phyloP scores from a whole-genome alignment of 2,113 vertebrate species.

The Oryzias curvinotus region DNA sequence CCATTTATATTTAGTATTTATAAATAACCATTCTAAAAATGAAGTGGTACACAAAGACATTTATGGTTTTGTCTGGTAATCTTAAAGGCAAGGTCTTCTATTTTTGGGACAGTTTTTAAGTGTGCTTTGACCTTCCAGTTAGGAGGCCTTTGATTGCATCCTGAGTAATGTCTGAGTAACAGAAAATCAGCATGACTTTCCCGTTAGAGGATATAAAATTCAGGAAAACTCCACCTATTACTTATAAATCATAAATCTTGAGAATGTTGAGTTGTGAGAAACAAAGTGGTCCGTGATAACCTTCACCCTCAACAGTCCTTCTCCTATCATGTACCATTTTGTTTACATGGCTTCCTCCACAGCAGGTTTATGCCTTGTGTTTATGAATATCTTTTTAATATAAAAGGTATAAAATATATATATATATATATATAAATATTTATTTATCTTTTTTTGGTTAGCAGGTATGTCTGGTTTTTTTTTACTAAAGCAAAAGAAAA shows the following conservation, averaged over 20 bases:
- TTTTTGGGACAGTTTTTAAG: slow-evolving; percentile 16
- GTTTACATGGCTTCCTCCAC: slow-evolving; percentile 13
- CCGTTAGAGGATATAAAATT: slow-evolving; percentile 51
- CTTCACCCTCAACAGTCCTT: slow-evolving; percentile 21
- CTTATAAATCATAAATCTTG: slow-evolving; percentile 51
- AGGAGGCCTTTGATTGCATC: slow-evolving; percentile 17
- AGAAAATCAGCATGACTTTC: slow-evolving; percentile 41
- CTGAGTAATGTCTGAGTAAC: slow-evolving; percentile 40
- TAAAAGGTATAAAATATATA: too few species aligned
- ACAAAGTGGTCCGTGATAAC: slow-evolving; percentile 21
- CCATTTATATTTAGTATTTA: slow-evolving; percentile 20
- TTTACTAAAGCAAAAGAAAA: too few species aligned
- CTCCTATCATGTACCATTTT: slow-evolving; percentile 17
- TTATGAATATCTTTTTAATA: not conserved
- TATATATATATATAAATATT: too few species aligned
- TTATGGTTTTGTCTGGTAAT: not conserved
- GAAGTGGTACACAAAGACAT: slow-evolving; percentile 9
- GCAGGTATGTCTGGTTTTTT: too few species aligned
- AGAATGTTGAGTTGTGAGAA: slow-evolving; percentile 45
- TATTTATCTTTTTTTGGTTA: too few species aligned
- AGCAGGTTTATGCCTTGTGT: slow-evolving; percentile 11
- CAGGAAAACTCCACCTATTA: slow-evolving; percentile 59
- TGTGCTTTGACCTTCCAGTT: not conserved
- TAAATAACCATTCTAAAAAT: slow-evolving; percentile 8
- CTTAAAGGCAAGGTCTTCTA: slow-evolving; percentile 34